Evolutionary conservation across 2,888 invertebrate species (phyloP).

Genomic region (Noctuana brunneofusca): DNA sequence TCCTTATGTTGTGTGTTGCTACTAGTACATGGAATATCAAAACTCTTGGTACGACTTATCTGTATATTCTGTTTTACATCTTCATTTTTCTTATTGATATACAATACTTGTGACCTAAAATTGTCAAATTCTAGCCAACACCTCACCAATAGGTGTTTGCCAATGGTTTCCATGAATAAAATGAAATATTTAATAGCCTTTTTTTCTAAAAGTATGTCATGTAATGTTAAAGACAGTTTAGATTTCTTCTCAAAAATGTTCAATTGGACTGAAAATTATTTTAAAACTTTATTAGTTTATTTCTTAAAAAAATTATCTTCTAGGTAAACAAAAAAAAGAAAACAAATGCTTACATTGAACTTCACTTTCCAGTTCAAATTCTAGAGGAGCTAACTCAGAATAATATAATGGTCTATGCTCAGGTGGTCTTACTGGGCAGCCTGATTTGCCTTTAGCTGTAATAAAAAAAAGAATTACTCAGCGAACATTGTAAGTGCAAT

Average conservation of each 20-base stretch:
- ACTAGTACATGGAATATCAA: slow-evolving; percentile 58
- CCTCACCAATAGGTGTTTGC: slow-evolving; percentile 85
- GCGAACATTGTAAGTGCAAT: slow-evolving; percentile 6
- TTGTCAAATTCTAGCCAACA: slow-evolving; percentile 91
- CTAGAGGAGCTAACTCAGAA: slow-evolving; percentile 41
- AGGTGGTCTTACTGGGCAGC: slow-evolving; percentile 77
- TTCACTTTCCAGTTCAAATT: slow-evolving; percentile 55
- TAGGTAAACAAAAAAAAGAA: slow-evolving; percentile 3
- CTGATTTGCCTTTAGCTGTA: slow-evolving; percentile 77
- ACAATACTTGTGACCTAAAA: slow-evolving; percentile 69
- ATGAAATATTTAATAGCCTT: slow-evolving; percentile 92
- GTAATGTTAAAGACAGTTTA: slow-evolving; percentile 88
- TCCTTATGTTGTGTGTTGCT: slow-evolving; percentile 46
- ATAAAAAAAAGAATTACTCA: slow-evolving; percentile 33
- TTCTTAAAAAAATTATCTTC: neutral
- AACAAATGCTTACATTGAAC: slow-evolving; percentile 59
- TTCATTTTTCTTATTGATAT: slow-evolving; percentile 41
- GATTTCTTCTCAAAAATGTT: slow-evolving; percentile 79
- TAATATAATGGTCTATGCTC: slow-evolving; percentile 47
- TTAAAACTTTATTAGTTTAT: neutral
- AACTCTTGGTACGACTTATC: slow-evolving; percentile 65
- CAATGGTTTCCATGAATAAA: slow-evolving; percentile 92
- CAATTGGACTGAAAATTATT: slow-evolving; percentile 35
- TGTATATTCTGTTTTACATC: slow-evolving; percentile 48
- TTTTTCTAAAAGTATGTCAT: slow-evolving; percentile 90